phyloP scores from a whole-genome alignment of 2,888 invertebrate genomes.

The Dexiosoma caninum region DNA sequence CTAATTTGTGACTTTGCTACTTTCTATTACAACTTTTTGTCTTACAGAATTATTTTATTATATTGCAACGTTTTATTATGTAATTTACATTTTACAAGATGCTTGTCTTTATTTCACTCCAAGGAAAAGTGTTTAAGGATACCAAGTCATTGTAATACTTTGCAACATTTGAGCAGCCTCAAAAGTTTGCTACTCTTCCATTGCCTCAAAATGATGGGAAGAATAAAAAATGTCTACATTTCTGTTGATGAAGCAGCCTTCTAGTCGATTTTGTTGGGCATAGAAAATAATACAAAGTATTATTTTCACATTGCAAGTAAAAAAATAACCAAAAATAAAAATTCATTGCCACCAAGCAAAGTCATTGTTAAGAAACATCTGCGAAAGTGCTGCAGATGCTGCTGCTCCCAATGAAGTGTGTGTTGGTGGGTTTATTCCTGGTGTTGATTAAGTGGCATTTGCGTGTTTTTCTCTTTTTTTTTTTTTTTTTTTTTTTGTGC shows the following conservation, averaged over 20 bases:
- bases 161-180: conserved; percentile 31
- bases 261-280: background rate
- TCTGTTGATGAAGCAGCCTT: background rate
- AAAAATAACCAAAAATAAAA: background rate
- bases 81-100: conserved; percentile 33
- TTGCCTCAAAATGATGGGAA: conserved; percentile 9
- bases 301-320: conserved; percentile 16
- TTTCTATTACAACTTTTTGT: background rate
- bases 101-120: conserved; percentile 34
- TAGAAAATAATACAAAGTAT: background rate
- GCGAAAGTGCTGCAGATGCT: conserved; percentile 18
- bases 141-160: conserved; percentile 7
- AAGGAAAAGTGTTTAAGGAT: conserved; percentile 34
- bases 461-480: conserved; percentile 4
- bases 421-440: background rate
- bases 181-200: background rate
- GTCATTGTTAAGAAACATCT: conserved; percentile 40
- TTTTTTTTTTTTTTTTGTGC: too few relatives aligned
- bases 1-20: conserved; percentile 25
- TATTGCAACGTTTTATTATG: conserved; percentile 26
- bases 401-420: background rate
- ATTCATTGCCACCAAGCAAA: conserved; percentile 29
- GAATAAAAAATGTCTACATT: conserved; percentile 29
- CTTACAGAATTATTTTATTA: conserved; percentile 24
- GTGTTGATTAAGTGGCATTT: conserved; percentile 57